Base-by-base conservation (phyloP, 2,888 invertebrate species). In the Napeogenes inachia region DNA sequence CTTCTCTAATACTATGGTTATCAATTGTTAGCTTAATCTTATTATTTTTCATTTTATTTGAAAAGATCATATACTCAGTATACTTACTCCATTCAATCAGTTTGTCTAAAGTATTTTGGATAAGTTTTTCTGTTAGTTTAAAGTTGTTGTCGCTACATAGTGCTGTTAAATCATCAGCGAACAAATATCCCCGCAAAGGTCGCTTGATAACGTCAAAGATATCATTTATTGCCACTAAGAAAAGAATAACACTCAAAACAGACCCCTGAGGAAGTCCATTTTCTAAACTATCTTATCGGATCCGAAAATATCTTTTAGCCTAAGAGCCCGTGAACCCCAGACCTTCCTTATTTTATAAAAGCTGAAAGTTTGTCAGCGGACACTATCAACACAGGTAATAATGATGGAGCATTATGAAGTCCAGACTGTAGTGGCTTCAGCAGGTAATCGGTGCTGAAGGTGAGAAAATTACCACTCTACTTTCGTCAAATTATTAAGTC, bases 181-280 rank as follows among this genome's bases (percentile, higher is more conserved):
- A 65, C 12, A 63, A 46, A 45, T 62, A 63, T 6, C 62, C 61
- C 60, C 62, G 62, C 42, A 65, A 59, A 10, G 64, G 65, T 61
- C 54, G 57, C 47, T 47, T 42, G 12, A 61, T 61, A 59, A 30
- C 21, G 10, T 32, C n/a, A 45, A 64, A 42, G 56, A 59, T 61
- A 38, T 62, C 62, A 58, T 67, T 67, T 38, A 68, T 66, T 5
- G 59, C 53, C 12, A 68, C 10, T 30, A 66, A 59, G 60, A 68
- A 66, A n/a, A 64, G 45, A 50, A 66, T 65, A 8, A 67, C 67
- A 57, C 66, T 67, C 3, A 55, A 30, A 4, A 63, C 63, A 21
- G 57, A 63, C 2, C 57, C 65, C 33, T 65, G 65, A n/a, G 65
- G 63, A 30, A 65, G 56, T 4, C 60, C 63, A 59, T 65, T 65